Conservation (phyloP, 2,888 invertebrate species). For the Fissipunctia ypsillon region DNA sequence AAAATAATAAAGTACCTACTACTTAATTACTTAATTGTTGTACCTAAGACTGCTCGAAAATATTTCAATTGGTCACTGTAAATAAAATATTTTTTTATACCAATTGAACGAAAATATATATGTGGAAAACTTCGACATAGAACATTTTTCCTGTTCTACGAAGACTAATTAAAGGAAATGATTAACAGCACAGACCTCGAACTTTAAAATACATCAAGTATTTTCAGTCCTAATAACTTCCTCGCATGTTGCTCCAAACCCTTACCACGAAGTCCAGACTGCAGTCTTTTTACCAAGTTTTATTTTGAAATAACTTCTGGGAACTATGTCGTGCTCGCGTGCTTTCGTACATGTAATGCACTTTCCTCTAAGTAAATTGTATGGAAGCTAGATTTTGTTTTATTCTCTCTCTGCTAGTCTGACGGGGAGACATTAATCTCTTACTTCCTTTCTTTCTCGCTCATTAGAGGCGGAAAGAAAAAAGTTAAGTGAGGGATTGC, state of each 20-base stretch:
- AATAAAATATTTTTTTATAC: neutral
- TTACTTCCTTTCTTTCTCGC: constrained; percentile 47
- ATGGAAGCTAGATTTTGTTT: constrained; percentile 60
- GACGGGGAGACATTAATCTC: constrained; percentile 62
- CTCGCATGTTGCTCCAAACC: constrained; percentile 42
- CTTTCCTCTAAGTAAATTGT: constrained; percentile 59
- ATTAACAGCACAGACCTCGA: constrained; percentile 13
- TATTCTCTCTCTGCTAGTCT: constrained; percentile 43
- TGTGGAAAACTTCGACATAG: neutral
- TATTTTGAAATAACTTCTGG: constrained; percentile 54
- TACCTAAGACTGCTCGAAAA: too few species aligned
- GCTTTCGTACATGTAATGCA: constrained; percentile 55
- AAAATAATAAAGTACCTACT: too few species aligned
- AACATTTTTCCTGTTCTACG: neutral
- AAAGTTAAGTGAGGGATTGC: constrained; percentile 35
- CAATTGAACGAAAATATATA: neutral
- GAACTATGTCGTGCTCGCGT: constrained; percentile 56
- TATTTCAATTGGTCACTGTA: neutral
- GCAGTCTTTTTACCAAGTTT: constrained; percentile 58
- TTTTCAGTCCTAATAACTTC: constrained; percentile 39
- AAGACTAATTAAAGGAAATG: constrained; percentile 40
- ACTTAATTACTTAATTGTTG: too few species aligned
- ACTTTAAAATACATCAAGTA: constrained; percentile 26
- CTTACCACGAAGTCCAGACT: constrained; percentile 46
- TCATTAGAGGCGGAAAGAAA: constrained; percentile 57